These are phyloP conservation scores for Drosophila algonquin DNA, from an alignment of 2,888 invertebrate genomes.

Conservation along the genomic window DNA sequence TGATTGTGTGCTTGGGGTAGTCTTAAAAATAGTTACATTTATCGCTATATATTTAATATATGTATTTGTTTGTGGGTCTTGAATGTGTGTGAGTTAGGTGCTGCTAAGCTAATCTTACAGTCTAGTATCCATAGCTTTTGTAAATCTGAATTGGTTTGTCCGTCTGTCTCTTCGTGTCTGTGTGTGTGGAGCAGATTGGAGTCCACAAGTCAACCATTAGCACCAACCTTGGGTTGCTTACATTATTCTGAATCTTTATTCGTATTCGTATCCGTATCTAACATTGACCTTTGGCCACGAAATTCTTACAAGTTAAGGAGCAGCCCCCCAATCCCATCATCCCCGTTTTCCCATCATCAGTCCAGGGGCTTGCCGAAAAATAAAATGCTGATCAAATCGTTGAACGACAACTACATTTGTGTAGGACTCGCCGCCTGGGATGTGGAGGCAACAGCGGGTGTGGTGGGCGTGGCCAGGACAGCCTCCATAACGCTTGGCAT, in stretches of 20 bases:
- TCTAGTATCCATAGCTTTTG: conserved; percentile 16
- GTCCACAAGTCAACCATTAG: conserved; percentile 46
- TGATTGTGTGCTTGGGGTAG: conserved; percentile 40
- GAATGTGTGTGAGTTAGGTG: conserved; percentile 36
- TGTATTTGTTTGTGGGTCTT: conserved; percentile 34
- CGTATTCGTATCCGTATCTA: conserved; percentile 11
- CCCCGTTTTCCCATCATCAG: conserved; percentile 47
- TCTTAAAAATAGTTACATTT: conserved; percentile 64
- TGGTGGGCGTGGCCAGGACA: conserved; percentile 32
- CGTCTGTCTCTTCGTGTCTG: conserved; percentile 12
- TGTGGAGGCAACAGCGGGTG: conserved; percentile 58
- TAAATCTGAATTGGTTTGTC: conserved; percentile 18
- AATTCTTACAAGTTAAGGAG: conserved; percentile 52
- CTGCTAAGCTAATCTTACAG: conserved; percentile 46
- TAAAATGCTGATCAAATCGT: conserved; percentile 81
- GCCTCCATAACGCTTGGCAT: conserved; percentile 36
- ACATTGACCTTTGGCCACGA: conserved; percentile 75
- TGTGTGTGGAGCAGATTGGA: conserved; percentile 3
- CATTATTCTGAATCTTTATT: conserved; percentile 8
- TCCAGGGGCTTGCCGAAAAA: conserved; percentile 81
- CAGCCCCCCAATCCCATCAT: conserved; percentile 18
- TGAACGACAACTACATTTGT: conserved; percentile 82
- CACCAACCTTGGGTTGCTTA: conserved; percentile 72
- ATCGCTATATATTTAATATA: conserved; percentile 59
- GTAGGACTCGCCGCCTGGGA: conserved; percentile 76